Evolutionary conservation across 2,797 vertebrate species (phyloP), one percentile per base, ranked within the genome.

Genomic region (Megalops cyprinoides): DNA sequence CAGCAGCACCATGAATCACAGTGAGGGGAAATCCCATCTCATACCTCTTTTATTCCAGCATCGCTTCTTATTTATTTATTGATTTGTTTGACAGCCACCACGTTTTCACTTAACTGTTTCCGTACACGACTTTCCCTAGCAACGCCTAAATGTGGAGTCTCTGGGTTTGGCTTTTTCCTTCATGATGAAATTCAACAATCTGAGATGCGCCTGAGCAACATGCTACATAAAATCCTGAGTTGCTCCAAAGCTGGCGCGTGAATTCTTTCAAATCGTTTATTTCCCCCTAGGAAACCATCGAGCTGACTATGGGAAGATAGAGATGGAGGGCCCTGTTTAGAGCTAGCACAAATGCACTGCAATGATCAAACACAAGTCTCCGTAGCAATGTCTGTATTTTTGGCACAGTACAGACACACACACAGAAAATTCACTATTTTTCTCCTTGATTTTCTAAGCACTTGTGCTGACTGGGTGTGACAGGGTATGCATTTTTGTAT

Each of bases 21-120:
- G 6, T 28, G 34, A 18, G 14, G 25, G 15, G 14, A 73, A 78
- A 34, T 31, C 42, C 37, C 79, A 80, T 34, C 31, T 56, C 78
- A 73, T 39, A 46, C 34, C 51, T 15, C 25, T 58, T 71, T 56
- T 56, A 46, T 34, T 46, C n/a, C 18, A 12, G 37, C 53, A 65
- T 65, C 69, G 25, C 65, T 46, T 25, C 18, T 28, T 42, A 73
- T 58, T 49, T 80, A 39, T 74, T 75, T 49, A 75, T 58, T 37
- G 6, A 42, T 75, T 74, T 62, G 42, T 80, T 75, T 51, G 14
- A 75, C 44, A 74, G 49, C 71, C 15, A 67, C 25, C 20, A 55
- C 42, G n/a, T 25, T 23, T 60, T 34, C 39, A 12, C 25, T 75
- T 37, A 75, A 28, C 42, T 20, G 55, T 80, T 31, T 62, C 39